Evolutionary conservation across 1,140 invertebrate genomes (phyloP).

Genomic region (Drosophila ananassae): DNA sequence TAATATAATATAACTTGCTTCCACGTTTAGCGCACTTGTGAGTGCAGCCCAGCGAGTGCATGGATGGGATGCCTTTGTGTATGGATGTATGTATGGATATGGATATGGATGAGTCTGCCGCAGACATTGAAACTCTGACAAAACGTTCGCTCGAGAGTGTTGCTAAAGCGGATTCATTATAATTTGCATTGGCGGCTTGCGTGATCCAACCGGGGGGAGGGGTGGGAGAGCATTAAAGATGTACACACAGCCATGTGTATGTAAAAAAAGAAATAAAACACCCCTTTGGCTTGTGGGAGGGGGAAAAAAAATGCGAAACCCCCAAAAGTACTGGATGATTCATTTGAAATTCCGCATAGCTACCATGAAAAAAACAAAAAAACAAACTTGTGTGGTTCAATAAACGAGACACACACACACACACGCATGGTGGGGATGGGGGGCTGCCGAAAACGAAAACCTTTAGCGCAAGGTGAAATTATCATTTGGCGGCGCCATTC

Average conservation of each 20-base stretch:
- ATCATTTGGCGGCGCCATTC: slow-evolving; percentile 49
- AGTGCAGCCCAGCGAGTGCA: slow-evolving; percentile 6
- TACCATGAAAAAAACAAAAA: slow-evolving; percentile 37
- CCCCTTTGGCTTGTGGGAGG: slow-evolving; percentile 37
- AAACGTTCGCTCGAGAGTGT: slow-evolving; percentile 36
- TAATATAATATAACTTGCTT: slow-evolving; percentile 15
- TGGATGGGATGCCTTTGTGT: slow-evolving; percentile 15
- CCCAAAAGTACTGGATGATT: slow-evolving; percentile 56
- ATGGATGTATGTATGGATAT: slow-evolving; percentile 2
- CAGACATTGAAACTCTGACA: slow-evolving; percentile 39
- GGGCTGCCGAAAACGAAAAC: slow-evolving; percentile 39
- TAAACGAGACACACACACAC: slow-evolving; percentile 65
- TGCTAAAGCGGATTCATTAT: slow-evolving; percentile 50
- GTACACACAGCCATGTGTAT: background rate
- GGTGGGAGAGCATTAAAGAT: slow-evolving; percentile 11
- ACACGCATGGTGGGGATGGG: background rate
- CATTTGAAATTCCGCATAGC: slow-evolving; percentile 73
- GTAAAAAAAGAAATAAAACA: slow-evolving; percentile 7
- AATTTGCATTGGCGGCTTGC: slow-evolving; percentile 43
- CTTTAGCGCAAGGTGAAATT: slow-evolving; percentile 78
- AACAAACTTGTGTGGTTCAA: slow-evolving; percentile 55
- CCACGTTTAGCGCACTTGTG: slow-evolving; percentile 17
- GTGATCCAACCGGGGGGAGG: slow-evolving; percentile 31
- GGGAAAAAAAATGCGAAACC: slow-evolving; percentile 61
- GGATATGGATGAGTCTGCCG: slow-evolving; percentile 43